Percentiles rank a stretch among this genome's conserved stretches.
These are phyloP conservation scores for Picathartes gymnocephalus DNA, from an alignment of 2,113 vertebrate genomes.

Conservation along the genomic window DNA sequence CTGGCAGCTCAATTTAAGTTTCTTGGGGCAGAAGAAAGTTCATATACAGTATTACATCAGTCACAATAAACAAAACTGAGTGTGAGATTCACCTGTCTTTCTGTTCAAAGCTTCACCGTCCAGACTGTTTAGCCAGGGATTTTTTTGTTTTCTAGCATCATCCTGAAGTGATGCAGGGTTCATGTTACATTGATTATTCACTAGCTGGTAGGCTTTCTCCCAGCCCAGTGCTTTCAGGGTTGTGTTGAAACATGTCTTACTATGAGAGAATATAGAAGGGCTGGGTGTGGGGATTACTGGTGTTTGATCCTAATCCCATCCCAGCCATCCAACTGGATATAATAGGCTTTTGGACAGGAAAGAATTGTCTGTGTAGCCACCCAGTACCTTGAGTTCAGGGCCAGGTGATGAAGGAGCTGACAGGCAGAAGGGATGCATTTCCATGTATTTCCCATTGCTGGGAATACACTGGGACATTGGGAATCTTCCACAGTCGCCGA, in stretches of 20 bases:
- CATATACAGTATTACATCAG: not conserved
- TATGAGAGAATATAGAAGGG: not conserved
- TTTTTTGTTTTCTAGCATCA: not conserved
- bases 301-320: not conserved
- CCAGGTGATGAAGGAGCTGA: not conserved
- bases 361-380: not conserved
- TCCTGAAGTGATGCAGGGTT: not conserved
- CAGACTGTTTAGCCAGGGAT: not conserved
- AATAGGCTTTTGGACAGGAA: not conserved
- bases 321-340: not conserved
- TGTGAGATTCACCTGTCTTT: not conserved
- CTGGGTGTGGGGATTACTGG: not conserved
- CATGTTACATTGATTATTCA: not conserved
- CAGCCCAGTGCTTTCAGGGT: not conserved
- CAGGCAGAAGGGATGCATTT: not conserved
- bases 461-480: rapidly evolving
- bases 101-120: not conserved
- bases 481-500: not conserved
- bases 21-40: not conserved
- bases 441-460: not conserved
- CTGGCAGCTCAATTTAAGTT: not conserved
- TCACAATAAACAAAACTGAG: not conserved
- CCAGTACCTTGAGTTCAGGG: not conserved
- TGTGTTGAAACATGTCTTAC: not conserved
- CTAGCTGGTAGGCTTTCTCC: not conserved